Evolutionary conservation across 1,140 invertebrate genomes (phyloP).

Genomic region (Lepidurus couesii): DNA sequence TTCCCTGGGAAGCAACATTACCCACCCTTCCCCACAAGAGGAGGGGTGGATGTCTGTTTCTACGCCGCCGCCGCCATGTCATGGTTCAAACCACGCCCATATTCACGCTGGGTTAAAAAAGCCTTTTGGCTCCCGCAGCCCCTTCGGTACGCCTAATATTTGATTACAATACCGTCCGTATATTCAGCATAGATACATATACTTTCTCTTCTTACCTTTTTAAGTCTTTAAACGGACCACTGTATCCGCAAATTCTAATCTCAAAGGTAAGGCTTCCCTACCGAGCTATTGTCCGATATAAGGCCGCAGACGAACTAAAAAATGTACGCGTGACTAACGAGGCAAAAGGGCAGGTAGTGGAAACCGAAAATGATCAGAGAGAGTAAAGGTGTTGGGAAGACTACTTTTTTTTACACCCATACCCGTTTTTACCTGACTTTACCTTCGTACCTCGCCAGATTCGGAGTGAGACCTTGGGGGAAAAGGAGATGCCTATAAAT

Average conservation of each 20-base stretch:
- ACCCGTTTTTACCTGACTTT: not conserved
- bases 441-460: not conserved
- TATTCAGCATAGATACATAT: not conserved
- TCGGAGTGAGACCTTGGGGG: slow-evolving; percentile 17
- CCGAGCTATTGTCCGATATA: slow-evolving; percentile 17
- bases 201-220: not conserved
- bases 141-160: slow-evolving; percentile 18
- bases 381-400: not conserved
- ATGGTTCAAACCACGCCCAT: slow-evolving; percentile 3
- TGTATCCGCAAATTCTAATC: not conserved
- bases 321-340: slow-evolving; percentile 19
- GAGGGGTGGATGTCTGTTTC: not conserved
- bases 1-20: slow-evolving; percentile 8
- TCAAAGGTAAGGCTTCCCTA: slow-evolving; percentile 1
- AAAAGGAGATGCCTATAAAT: slow-evolving; percentile 14
- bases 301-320: not conserved
- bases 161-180: not conserved
- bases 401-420: not conserved
- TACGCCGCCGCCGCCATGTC: slow-evolving; percentile 16
- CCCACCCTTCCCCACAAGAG: not conserved
- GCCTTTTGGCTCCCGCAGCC: slow-evolving; percentile 1
- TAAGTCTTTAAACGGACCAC: not conserved
- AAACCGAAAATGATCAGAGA: slow-evolving; percentile 1
- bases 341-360: not conserved
- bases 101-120: slow-evolving; percentile 9